phyloP scores from a whole-genome alignment of 2,797 vertebrate species.

The Microchirus variegatus region DNA sequence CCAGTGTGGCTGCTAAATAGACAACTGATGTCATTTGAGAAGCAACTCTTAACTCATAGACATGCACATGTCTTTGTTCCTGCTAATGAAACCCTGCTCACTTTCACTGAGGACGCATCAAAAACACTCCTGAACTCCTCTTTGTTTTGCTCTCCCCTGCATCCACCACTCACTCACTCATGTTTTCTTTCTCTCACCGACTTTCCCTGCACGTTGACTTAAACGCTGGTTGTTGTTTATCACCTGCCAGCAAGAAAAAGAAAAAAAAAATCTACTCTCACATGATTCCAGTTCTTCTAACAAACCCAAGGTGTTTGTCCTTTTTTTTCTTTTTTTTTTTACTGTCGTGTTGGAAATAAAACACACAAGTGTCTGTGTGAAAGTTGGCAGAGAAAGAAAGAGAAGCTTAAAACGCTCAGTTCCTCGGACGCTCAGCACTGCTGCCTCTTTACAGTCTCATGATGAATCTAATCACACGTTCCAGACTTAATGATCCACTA shows the following conservation, averaged over 20 bases:
- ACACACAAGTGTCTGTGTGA: background rate
- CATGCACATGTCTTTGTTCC: slow-evolving; percentile 5
- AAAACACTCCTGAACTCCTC: background rate
- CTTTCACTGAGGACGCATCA: background rate
- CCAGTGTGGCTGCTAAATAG: slow-evolving; percentile 19
- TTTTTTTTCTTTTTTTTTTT: background rate
- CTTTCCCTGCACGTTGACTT: slow-evolving; percentile 40
- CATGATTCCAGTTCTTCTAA: background rate
- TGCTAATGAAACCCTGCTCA: background rate
- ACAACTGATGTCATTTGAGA: slow-evolving; percentile 10
- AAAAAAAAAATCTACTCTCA: background rate
- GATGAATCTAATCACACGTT: slow-evolving; percentile 38
- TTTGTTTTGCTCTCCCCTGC: background rate
- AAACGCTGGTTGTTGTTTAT: background rate
- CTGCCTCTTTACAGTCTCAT: background rate
- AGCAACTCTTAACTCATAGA: slow-evolving; percentile 25
- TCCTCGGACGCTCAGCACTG: background rate
- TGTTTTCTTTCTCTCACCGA: slow-evolving; percentile 1
- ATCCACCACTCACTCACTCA: slow-evolving; percentile 21
- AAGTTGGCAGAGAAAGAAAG: background rate
- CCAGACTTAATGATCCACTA: slow-evolving; percentile 35
- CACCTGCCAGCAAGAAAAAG: background rate
- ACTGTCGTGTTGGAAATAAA: background rate
- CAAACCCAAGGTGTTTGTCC: background rate
- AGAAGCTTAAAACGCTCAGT: background rate